A percentile compares a stretch with the other conserved stretches of the same genome.
Conservation (phyloP, 2,113 vertebrate species). For the Excalfactoria chinensis region DNA sequence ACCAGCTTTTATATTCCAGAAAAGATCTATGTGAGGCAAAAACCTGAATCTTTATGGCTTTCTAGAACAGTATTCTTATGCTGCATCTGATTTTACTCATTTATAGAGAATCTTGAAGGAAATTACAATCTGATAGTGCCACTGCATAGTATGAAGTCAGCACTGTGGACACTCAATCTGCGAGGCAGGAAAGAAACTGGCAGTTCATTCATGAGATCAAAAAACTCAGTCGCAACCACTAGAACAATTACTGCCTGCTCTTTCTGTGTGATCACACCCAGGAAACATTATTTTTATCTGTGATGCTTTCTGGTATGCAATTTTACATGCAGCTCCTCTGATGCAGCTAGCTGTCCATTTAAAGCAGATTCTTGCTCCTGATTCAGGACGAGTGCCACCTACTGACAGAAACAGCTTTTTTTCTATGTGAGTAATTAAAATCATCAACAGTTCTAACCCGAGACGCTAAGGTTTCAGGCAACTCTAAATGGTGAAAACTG, state of each 20-base stretch:
- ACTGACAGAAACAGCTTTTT: not conserved
- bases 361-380: not conserved
- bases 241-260: not conserved
- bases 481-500: not conserved
- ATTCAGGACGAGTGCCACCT: not conserved
- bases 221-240: not conserved
- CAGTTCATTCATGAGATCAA: not conserved
- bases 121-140: rapidly evolving
- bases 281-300: not conserved
- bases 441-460: not conserved
- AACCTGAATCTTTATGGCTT: not conserved
- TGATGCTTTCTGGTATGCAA: not conserved
- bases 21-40: not conserved
- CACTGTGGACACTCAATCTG: not conserved
- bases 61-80: not conserved
- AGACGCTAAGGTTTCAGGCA: not conserved
- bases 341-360: not conserved
- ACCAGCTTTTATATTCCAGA: not conserved
- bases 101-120: not conserved
- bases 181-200: rapidly evolving
- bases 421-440: not conserved
- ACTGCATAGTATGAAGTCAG: not conserved
- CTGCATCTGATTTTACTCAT: not conserved
- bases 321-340: not conserved
- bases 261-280: not conserved